Conservation (phyloP, 1,140 invertebrate genomes). For the Acyrthosiphon pisum region DNA sequence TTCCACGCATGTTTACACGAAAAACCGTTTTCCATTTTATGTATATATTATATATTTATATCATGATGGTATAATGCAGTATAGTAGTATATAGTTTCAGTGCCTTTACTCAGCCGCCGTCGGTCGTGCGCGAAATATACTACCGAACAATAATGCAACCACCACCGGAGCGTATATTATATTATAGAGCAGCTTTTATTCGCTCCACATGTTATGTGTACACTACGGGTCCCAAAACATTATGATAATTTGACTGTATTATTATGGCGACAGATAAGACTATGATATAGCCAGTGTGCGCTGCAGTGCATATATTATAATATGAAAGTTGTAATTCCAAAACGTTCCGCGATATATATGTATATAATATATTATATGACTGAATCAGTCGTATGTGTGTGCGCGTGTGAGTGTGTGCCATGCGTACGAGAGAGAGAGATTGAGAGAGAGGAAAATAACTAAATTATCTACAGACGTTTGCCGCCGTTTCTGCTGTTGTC, state of each 20-base stretch:
- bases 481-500: not conserved
- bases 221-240: not conserved
- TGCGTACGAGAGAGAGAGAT: not conserved
- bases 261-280: not conserved
- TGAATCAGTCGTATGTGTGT: not conserved
- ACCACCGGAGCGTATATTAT: not conserved
- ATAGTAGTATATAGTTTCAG: not conserved
- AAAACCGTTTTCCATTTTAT: not conserved
- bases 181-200: conserved; percentile 5
- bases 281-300: not conserved
- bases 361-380: not conserved
- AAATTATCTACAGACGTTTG: not conserved
- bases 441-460: not conserved
- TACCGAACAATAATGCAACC: conserved; percentile 26
- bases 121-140: not conserved
- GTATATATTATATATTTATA: not conserved
- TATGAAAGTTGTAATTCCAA: not conserved
- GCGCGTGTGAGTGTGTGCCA: not conserved
- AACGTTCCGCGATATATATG: not conserved
- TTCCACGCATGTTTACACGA: not conserved
- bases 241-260: conserved; percentile 21
- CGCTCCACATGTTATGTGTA: not conserved
- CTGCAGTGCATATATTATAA: not conserved
- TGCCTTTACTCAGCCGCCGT: not conserved
- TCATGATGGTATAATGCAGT: not conserved